phyloP scores from a whole-genome alignment of 2,113 vertebrate genomes.

The Tylochromis polylepis region DNA sequence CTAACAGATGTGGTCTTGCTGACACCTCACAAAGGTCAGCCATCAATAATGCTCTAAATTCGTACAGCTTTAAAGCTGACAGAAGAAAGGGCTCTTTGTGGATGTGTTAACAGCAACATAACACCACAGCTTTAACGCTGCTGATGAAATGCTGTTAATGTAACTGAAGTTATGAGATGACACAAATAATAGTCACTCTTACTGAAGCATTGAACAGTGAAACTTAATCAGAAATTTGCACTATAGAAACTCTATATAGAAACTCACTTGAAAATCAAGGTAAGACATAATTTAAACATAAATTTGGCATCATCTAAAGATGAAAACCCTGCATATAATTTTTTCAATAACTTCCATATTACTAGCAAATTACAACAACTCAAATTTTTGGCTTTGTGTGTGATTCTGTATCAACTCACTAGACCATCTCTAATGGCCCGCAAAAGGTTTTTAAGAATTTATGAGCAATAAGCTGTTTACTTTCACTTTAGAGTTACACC shows the following conservation, averaged over 20 bases:
- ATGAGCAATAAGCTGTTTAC: constrained; percentile 8
- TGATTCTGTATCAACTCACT: not conserved
- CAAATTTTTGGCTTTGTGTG: not conserved
- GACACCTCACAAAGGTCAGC: constrained; percentile 58
- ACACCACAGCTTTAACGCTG: not conserved
- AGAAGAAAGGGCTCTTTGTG: not conserved
- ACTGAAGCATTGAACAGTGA: not conserved
- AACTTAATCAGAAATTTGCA: not conserved
- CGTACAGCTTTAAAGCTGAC: constrained; percentile 33
- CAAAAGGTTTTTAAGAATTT: constrained; percentile 4
- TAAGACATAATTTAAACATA: not conserved
- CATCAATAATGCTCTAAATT: constrained; percentile 60
- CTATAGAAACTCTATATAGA: not conserved
- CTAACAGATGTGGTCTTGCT: constrained; percentile 38
- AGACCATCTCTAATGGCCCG: constrained; percentile 9
- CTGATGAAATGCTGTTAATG: not conserved
- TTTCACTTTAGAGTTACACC: not conserved
- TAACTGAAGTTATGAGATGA: not conserved
- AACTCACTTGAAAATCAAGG: not conserved
- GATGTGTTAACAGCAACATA: not conserved
- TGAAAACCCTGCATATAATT: not conserved
- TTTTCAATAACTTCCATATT: not conserved
- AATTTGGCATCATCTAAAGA: not conserved
- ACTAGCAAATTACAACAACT: not conserved
- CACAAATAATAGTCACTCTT: not conserved